Percentiles rank a stretch among this genome's conserved stretches.
phyloP scores from a whole-genome alignment of 2,113 vertebrate genomes.

The Pithys albifrons region DNA sequence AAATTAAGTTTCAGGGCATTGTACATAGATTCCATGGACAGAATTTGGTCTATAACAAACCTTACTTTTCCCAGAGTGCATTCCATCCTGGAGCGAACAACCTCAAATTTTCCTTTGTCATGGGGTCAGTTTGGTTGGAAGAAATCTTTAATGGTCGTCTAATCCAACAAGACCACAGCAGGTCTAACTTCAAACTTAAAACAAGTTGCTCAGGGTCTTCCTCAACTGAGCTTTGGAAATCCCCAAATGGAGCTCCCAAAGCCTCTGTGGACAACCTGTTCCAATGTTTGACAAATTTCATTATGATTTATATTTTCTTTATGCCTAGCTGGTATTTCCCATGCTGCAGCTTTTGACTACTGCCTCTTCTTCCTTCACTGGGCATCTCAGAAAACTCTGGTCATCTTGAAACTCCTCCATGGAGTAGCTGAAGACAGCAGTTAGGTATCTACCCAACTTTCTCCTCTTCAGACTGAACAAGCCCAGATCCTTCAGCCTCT shows the following conservation, averaged over 20 bases:
- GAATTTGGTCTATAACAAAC: not conserved
- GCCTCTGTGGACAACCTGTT: not conserved
- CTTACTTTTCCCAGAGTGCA: not conserved
- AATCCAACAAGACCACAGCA: not conserved
- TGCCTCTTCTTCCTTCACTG: not conserved
- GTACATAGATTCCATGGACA: not conserved
- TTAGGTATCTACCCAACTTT: not conserved
- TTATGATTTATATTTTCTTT: not conserved
- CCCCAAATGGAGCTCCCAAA: not conserved
- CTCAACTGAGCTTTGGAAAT: not conserved
- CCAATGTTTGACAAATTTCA: not conserved
- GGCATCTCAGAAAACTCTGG: not conserved
- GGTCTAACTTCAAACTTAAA: not conserved
- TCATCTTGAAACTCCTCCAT: not conserved
- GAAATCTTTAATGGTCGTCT: not conserved
- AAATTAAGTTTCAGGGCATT: not conserved
- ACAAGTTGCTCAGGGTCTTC: not conserved
- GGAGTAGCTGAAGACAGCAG: not conserved
- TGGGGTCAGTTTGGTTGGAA: not conserved
- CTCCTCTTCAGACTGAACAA: not conserved
- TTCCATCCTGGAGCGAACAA: not conserved
- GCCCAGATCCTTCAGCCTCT: not conserved
- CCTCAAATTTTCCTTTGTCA: not conserved
- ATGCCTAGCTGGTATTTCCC: not conserved
- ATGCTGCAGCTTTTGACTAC: not conserved